Evolutionary conservation across 2,888 invertebrate genomes (phyloP), one percentile per base, ranked within the genome.

Genomic region (Nomada ferruginata): DNA sequence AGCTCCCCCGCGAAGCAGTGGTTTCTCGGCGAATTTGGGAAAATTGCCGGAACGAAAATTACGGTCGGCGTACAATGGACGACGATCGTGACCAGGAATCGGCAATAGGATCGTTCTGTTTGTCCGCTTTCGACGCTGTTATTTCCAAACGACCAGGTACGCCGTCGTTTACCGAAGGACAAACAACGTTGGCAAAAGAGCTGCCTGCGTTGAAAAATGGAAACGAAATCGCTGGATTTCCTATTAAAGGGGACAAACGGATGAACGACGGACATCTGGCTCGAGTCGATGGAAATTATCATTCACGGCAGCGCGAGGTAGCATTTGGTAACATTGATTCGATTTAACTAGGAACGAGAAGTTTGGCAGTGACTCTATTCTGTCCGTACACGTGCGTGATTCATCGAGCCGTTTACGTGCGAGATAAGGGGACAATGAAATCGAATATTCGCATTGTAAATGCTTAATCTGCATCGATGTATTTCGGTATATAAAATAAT

Each of bases 1-100:
- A 64, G 52, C 69, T 42, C 75, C 82, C 82, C 82, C 61, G 82
- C 69, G 26, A 78, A 69, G 78, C 64, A 55, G 72, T 44, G 72
- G 65, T 83, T 83, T 78, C 44, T 60, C 65, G 75, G n/a, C 57
- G 60, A 78, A 65, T 78, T 69, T 68, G 36, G 59, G 20, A 15
- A 65, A 75, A 70, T 71, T n/a, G 11, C 3, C 15, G 70, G 23
- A 53, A 64, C 72, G 74, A 61, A 29, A 72, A 82, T 82, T 65
- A 78, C 70, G 73, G 64, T 57, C 63, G 20, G n/a, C 11, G 18
- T 11, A 76, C 75, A 83, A 82, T 76, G 75, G 68, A n/a, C 26
- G 2, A 50, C 26, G 65, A 53, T 29, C 70, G 18, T 26, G 15
- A 5, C 29, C 15, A 23, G 20, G 52, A 52, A 63, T 59, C 59